phyloP scores from a whole-genome alignment of 2,113 vertebrate species.

The Tragelaphus strepsiceros region DNA sequence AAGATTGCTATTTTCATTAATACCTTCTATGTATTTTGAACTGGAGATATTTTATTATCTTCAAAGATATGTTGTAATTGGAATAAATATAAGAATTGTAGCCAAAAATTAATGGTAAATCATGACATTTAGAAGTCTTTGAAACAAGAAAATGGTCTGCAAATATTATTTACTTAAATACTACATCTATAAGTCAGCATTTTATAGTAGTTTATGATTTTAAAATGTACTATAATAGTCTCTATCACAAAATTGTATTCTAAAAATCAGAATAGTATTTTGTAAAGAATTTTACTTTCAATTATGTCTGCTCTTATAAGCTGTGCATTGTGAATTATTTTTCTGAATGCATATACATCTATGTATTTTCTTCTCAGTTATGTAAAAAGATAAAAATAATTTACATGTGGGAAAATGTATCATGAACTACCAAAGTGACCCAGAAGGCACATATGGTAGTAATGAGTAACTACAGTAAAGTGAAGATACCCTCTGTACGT shows the following conservation, averaged over 20 bases:
- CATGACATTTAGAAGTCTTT: conserved; percentile 7
- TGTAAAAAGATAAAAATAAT: not conserved
- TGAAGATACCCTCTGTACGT: not conserved
- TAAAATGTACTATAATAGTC: not conserved
- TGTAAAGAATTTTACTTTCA: not conserved
- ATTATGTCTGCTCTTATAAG: not conserved
- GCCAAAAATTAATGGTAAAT: conserved; percentile 7
- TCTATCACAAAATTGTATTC: not conserved
- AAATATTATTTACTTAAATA: not conserved
- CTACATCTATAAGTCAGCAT: not conserved
- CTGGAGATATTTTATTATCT: not conserved
- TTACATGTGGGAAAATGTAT: not conserved
- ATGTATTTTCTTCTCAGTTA: not conserved
- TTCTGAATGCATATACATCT: not conserved
- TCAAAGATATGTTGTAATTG: not conserved
- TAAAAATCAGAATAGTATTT: not conserved
- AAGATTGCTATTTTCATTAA: not conserved
- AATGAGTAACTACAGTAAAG: not conserved
- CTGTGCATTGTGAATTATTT: not conserved
- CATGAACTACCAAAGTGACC: not conserved
- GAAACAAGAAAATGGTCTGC: not conserved
- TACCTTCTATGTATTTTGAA: not conserved
- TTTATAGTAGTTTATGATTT: conserved; percentile 7
- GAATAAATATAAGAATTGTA: not conserved
- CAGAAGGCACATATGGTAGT: not conserved